These are phyloP conservation scores for Anastrepha ludens DNA, from an alignment of 1,140 invertebrate genomes.

Conservation along the genomic window DNA sequence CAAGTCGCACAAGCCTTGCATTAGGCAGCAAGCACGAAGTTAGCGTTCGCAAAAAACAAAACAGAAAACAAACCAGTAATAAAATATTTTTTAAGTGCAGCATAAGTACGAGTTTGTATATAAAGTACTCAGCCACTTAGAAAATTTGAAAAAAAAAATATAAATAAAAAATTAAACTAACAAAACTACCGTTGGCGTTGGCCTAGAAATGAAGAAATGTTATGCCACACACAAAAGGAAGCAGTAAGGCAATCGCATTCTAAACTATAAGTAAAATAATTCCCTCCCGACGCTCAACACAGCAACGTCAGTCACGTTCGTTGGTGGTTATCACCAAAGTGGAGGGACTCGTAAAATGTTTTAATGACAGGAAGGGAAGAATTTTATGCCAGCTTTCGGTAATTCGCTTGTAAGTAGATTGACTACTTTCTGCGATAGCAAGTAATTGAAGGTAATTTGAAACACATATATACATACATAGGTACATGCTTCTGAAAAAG, in stretches of 20 bases:
- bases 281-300: background rate
- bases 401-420: conserved; percentile 12
- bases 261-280: background rate
- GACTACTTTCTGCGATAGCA: background rate
- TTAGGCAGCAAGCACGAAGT: background rate
- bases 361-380: conserved; percentile 45
- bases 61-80: background rate
- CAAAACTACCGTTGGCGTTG: conserved; percentile 38
- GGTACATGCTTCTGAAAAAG: too few relatives aligned
- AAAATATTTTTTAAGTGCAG: background rate
- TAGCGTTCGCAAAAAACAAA: background rate
- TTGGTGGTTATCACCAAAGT: conserved; percentile 2
- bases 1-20: background rate
- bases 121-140: conserved; percentile 13
- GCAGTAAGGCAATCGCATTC: background rate
- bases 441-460: background rate
- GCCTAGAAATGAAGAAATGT: conserved; percentile 26
- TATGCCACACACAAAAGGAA: background rate
- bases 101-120: background rate
- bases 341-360: conserved; percentile 30
- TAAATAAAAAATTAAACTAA: conserved; percentile 17
- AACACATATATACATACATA: too few relatives aligned
- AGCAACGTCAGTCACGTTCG: conserved; percentile 23
- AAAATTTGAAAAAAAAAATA: background rate
- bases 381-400: background rate